phyloP scores from a whole-genome alignment of 2,797 vertebrate species.

The Glossophaga mutica region DNA sequence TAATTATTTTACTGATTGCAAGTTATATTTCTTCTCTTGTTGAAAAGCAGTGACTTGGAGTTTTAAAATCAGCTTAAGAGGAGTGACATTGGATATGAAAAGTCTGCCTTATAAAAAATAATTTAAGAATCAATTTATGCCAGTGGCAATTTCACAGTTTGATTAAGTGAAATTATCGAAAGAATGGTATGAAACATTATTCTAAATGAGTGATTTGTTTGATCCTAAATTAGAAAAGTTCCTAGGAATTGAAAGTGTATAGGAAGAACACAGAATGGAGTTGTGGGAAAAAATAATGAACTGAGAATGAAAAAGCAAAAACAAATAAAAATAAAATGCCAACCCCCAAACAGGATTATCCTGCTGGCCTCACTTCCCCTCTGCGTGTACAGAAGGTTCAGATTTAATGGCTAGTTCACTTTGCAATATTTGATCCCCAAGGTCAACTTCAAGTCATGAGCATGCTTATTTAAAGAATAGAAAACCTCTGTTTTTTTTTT shows the following conservation, averaged over 20 bases:
- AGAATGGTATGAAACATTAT: background rate
- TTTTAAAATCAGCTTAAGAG: constrained; percentile 27
- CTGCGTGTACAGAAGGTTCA: background rate
- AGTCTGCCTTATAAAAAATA: background rate
- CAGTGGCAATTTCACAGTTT: background rate
- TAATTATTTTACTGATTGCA: constrained; percentile 44
- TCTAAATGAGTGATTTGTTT: background rate
- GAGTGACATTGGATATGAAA: background rate
- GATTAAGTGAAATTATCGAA: background rate
- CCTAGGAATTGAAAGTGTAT: background rate
- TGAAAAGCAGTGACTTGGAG: background rate
- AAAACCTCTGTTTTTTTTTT: background rate
- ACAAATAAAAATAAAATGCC: background rate
- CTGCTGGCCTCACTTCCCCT: background rate
- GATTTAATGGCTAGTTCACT: background rate
- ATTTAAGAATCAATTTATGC: background rate
- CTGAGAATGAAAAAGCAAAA: background rate
- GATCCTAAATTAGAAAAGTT: background rate
- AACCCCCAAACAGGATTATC: background rate
- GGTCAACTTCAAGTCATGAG: background rate
- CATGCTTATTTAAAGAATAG: background rate
- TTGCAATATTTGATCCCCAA: background rate
- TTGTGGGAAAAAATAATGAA: background rate
- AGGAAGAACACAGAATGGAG: background rate
- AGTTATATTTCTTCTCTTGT: constrained; percentile 39